Evolutionary conservation across 1,140 invertebrate species (phyloP), one percentile per base, ranked within the genome.

Genomic region (Zaprionus vittiger): DNA sequence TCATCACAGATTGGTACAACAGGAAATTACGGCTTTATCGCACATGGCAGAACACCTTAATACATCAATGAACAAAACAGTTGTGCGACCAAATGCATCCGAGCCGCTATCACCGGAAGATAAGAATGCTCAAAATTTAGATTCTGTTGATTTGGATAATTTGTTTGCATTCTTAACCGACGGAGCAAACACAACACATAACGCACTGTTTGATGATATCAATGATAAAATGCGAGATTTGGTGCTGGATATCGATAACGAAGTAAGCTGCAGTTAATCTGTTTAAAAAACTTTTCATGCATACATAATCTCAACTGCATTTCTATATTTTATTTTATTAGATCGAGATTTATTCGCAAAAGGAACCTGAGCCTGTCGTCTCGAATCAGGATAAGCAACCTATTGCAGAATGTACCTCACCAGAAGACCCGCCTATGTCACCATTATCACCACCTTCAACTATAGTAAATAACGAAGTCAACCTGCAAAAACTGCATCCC

Each of bases 151-250:
- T 92, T 94, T 99, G 59, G 98, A 99, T 92, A 98, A 98, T 93
- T 94, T 99, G 81, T 99, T 99, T 93, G 97, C 97, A 56, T 99
- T 99, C 92, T 94, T 99, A 9, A 97, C 97, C 0, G 97, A 98
- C 72, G 95, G 97, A 15, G 96, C 97, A 15, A 82, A 31, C 31
- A 34, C 66, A 4, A 38, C 68, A 38, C 93, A 94, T 31, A 94
- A 95, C 54, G 93, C 94, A 47, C 95, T 97, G 9, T 96, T 97
- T 15, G 96, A 97, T n/a, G 96, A 97, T 91, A 97, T 98, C 56
- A 96, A 96, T 5, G 95, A 96, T 80, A 95, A 96, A 84, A 97
- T 98, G 96, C 95, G 97, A 81, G 94, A 96, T 73, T 93, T 98
- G 1, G 96, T 97, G 15, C 95, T 96, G 79, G 96, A 97, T 92